A percentile compares a stretch with the other conserved stretches of the same genome.
Conservation (phyloP, 2,113 vertebrate genomes). For the Pelusios castaneus region DNA sequence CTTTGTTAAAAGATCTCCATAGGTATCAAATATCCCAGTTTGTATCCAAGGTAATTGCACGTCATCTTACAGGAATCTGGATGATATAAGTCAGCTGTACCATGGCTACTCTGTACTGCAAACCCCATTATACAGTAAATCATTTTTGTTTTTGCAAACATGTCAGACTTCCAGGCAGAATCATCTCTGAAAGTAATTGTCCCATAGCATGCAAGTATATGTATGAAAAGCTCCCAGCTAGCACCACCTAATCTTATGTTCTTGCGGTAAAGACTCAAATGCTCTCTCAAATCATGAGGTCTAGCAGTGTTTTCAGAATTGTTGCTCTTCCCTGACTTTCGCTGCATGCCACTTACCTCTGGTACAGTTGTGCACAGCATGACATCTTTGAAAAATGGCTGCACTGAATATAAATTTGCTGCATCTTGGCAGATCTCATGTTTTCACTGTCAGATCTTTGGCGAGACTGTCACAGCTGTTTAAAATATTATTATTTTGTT, state of each 20-base stretch:
- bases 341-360: neutral
- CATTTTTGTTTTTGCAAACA: conserved; percentile 26
- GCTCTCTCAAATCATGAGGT: neutral
- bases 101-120: neutral
- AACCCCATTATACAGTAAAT: neutral
- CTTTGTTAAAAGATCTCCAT: neutral
- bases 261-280: conserved; percentile 14
- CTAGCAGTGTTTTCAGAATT: neutral
- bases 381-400: neutral
- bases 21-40: neutral
- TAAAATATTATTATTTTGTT: conserved; percentile 3
- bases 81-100: neutral
- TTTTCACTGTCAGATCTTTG: conserved; percentile 13
- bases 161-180: conserved; percentile 9
- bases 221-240: neutral
- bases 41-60: neutral
- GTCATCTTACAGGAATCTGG: neutral
- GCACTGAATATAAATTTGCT: neutral
- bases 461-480: neutral
- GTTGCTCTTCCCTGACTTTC: conserved; percentile 8
- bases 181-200: neutral
- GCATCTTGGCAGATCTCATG: neutral
- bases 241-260: neutral
- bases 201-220: neutral
- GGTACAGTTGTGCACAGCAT: neutral